These are phyloP conservation scores for Scrobipalpa costella DNA, from an alignment of 2,888 invertebrate genomes.

Conservation along the genomic window DNA sequence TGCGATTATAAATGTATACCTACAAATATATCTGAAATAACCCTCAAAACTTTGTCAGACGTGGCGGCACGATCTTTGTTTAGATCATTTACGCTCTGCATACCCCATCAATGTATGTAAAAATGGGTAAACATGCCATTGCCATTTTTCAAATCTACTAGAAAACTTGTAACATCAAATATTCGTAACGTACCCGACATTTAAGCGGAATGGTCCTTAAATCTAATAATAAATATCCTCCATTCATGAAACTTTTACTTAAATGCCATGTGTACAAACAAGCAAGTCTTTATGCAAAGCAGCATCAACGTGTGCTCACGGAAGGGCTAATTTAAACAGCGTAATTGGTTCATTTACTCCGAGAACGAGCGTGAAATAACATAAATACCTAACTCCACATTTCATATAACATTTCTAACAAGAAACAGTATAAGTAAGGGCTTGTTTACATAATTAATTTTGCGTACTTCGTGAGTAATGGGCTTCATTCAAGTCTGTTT, in stretches of 20 bases:
- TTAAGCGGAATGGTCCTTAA: background rate
- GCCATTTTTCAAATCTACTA: too few relatives aligned
- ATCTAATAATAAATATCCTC: background rate
- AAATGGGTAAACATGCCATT: too few relatives aligned
- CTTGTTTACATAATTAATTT: background rate
- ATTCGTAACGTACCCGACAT: too few relatives aligned
- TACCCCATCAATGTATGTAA: too few relatives aligned
- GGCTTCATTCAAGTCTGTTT: conserved; percentile 8
- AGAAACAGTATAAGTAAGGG: background rate
- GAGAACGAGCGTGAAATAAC: background rate
- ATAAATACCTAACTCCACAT: too few relatives aligned
- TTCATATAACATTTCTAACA: background rate
- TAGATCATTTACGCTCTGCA: too few relatives aligned
- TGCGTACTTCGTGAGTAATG: background rate
- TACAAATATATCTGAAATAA: too few relatives aligned
- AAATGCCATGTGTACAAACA: background rate
- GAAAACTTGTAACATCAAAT: too few relatives aligned
- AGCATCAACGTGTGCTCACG: background rate
- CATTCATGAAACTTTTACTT: background rate
- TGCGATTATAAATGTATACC: too few relatives aligned
- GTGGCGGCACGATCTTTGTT: too few relatives aligned
- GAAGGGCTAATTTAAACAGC: background rate
- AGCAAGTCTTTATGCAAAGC: background rate
- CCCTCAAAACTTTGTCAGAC: too few relatives aligned
- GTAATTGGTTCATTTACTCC: too few relatives aligned